Conservation (phyloP, 2,113 vertebrate genomes). For the Ictidomys tridecemlineatus region DNA sequence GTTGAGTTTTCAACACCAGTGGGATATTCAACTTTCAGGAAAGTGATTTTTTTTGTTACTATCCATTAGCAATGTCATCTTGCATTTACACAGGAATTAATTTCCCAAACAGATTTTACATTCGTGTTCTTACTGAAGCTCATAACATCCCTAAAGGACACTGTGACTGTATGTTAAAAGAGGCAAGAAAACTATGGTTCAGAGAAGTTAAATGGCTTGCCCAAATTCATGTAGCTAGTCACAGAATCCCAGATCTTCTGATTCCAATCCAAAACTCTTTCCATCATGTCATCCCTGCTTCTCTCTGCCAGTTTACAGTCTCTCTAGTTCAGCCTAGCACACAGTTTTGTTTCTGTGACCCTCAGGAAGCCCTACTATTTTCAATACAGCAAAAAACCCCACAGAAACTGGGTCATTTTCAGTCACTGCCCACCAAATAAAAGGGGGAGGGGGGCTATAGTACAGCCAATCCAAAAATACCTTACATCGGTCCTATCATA, state of each 20-base stretch:
- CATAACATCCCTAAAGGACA: not conserved
- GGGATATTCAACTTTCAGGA: not conserved
- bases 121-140: not conserved
- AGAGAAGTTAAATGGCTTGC: constrained; percentile 3
- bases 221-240: not conserved
- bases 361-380: constrained; percentile 64
- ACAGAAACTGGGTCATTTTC: constrained; percentile 72
- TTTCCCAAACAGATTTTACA: constrained; percentile 57
- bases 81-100: constrained; percentile 39
- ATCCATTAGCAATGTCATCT: constrained; percentile 15
- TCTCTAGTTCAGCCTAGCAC: constrained; percentile 32
- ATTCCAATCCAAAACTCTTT: constrained; percentile 54
- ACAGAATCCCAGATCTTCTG: constrained; percentile 4
- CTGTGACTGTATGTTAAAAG: not conserved
- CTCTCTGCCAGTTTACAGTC: constrained; percentile 42
- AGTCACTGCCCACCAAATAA: constrained; percentile 28
- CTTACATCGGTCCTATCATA: constrained; percentile 49
- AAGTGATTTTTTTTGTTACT: constrained; percentile 36
- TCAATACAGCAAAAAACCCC: constrained; percentile 46
- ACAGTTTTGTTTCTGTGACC: constrained; percentile 59
- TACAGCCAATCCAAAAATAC: constrained; percentile 41
- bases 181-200: not conserved
- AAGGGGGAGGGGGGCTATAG: not conserved
- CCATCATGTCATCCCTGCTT: not conserved
- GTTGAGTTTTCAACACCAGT: not conserved